Conservation (phyloP, 2,888 invertebrate species). For the Trachelus iudaicus region DNA sequence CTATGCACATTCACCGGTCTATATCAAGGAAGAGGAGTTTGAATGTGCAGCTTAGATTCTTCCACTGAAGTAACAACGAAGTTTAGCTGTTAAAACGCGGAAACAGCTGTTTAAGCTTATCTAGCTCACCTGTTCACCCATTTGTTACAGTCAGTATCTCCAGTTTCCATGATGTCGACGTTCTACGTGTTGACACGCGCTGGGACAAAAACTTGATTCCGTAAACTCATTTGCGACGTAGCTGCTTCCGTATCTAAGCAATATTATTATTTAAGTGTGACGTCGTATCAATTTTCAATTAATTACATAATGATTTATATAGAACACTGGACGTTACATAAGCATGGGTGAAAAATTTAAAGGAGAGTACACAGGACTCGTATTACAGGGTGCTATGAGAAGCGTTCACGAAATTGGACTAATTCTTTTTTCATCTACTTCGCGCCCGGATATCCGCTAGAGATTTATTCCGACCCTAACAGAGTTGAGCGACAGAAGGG, state of each 20-base stretch:
- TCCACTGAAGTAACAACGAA: background rate
- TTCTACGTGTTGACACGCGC: background rate
- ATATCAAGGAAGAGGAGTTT: background rate
- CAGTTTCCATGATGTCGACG: background rate
- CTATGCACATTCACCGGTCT: background rate
- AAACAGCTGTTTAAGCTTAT: conserved; percentile 55
- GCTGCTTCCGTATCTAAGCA: too few relatives aligned
- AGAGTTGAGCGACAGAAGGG: background rate
- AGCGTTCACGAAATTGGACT: background rate
- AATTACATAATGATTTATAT: background rate
- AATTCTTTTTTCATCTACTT: background rate
- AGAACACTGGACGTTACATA: background rate
- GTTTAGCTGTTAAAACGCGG: conserved; percentile 35
- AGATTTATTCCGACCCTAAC: background rate
- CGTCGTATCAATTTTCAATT: background rate
- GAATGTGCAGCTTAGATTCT: background rate
- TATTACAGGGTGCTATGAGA: background rate
- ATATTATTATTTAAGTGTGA: too few relatives aligned
- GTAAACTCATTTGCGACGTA: too few relatives aligned
- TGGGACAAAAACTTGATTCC: background rate
- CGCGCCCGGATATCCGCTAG: background rate
- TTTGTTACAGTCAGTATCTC: conserved; percentile 1
- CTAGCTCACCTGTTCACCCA: conserved; percentile 46
- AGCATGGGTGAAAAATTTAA: background rate
- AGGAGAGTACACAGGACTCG: background rate